Evolutionary conservation across 1,140 invertebrate genomes (phyloP).

Genomic region (Drosophila parvula): DNA sequence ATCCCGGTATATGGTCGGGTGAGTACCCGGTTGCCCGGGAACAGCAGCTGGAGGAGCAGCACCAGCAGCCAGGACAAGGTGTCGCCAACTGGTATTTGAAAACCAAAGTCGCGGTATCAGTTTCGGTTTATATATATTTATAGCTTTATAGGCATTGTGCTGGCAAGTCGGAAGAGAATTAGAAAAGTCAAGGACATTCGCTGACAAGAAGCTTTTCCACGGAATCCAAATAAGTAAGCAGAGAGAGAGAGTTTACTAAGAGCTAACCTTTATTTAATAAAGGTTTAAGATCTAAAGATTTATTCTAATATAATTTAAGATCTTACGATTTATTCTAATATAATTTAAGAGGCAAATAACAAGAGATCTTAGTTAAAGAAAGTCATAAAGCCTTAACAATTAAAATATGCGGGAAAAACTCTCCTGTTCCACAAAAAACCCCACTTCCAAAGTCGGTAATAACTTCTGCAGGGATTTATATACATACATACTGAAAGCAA

Average conservation of each 20-base stretch:
- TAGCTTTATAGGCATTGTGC: background rate
- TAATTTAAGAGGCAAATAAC: background rate
- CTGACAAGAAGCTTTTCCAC: background rate
- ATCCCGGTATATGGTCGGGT: no score
- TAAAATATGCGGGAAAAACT: background rate
- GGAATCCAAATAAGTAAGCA: no score
- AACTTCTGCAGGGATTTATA: no score
- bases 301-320: no score
- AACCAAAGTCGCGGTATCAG: background rate
- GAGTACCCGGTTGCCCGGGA: slow-evolving; percentile 5
- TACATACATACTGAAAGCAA: background rate
- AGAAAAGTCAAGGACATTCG: background rate
- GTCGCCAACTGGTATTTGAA: background rate
- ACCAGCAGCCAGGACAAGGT: background rate
- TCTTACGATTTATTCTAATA: no score
- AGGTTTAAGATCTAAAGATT: no score
- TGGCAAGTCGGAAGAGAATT: background rate
- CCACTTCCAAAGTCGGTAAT: background rate
- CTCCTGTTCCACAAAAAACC: background rate
- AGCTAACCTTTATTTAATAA: no score
- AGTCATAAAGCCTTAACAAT: background rate
- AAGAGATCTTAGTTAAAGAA: background rate
- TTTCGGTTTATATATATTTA: background rate
- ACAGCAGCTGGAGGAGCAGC: background rate
- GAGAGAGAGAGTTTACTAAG: no score